Conservation (phyloP, 1,140 invertebrate species). For the Agrilus planipennis region DNA sequence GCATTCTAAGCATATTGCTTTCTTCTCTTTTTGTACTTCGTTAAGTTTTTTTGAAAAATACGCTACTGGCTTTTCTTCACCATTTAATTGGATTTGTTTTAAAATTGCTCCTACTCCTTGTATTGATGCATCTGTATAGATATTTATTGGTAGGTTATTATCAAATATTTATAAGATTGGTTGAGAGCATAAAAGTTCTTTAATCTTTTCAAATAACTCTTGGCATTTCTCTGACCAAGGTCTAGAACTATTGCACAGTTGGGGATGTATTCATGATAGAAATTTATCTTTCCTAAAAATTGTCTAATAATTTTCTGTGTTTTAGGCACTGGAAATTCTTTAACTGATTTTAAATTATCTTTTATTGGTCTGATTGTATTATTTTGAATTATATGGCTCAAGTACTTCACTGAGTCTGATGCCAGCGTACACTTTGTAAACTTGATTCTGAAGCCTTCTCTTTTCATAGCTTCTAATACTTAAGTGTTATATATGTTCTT, state of each 20-base stretch:
- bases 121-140: conserved; percentile 21
- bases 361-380: conserved; percentile 29
- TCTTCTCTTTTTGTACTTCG: conserved; percentile 26
- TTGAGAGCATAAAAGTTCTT: conserved; percentile 7
- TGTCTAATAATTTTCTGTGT: conserved; percentile 25
- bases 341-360: conserved; percentile 18
- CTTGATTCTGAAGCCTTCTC: conserved; percentile 20
- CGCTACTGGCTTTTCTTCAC: no score
- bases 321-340: conserved; percentile 17
- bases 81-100: no score
- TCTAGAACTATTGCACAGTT: conserved; percentile 14
- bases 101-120: conserved; percentile 30
- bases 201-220: conserved; percentile 15
- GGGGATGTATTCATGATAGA: no score
- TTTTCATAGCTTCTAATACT: conserved; percentile 21
- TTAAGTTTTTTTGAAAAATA: no score
- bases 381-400: no score
- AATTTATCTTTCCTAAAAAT: conserved; percentile 21
- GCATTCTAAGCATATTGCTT: conserved; percentile 29
- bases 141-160: conserved; percentile 4
- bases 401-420: conserved; percentile 17
- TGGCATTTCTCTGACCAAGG: no score
- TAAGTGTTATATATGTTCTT: conserved; percentile 23
- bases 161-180: neutral
- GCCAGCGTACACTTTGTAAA: conserved; percentile 22